Evolutionary conservation across 2,888 invertebrate genomes (phyloP).

Genomic region (Ormyrus rosae): DNA sequence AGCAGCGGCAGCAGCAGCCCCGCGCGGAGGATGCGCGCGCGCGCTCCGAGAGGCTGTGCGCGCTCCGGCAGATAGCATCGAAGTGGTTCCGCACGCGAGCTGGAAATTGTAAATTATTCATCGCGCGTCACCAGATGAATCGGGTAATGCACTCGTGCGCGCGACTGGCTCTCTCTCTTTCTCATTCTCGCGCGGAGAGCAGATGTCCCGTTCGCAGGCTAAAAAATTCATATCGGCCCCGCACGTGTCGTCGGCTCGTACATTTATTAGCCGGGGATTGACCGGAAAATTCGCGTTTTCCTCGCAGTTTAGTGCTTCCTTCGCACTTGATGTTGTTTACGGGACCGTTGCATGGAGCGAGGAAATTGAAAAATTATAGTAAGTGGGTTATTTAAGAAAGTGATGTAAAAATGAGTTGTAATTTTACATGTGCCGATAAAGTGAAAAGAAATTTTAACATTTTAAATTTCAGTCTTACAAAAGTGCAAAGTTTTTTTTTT

Average conservation of each 20-base stretch:
- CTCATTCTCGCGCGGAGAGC: background rate
- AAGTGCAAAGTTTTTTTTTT: background rate
- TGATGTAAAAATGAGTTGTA: too few relatives aligned
- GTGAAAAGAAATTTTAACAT: too few relatives aligned
- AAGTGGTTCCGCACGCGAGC: conserved; percentile 56
- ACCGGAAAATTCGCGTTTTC: conserved; percentile 2
- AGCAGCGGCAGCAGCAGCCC: background rate
- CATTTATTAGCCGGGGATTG: background rate
- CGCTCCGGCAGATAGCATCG: conserved; percentile 59
- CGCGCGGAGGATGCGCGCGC: conserved; percentile 12
- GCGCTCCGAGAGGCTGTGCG: too few relatives aligned
- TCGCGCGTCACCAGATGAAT: conserved; percentile 63
- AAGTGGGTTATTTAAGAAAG: too few relatives aligned
- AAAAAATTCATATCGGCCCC: conserved; percentile 31
- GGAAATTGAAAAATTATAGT: too few relatives aligned
- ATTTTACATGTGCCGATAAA: too few relatives aligned
- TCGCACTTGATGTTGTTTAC: too few relatives aligned
- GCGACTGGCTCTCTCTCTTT: background rate
- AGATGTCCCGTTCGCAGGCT: conserved; percentile 26
- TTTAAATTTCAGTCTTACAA: too few relatives aligned
- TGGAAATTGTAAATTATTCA: conserved; percentile 61
- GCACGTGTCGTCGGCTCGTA: conserved; percentile 10
- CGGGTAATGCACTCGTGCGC: conserved; percentile 60
- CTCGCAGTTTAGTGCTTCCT: too few relatives aligned
- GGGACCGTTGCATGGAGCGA: too few relatives aligned